These are phyloP conservation scores for Leptopilina boulardi DNA, from an alignment of 1,140 invertebrate species.

Conservation along the genomic window DNA sequence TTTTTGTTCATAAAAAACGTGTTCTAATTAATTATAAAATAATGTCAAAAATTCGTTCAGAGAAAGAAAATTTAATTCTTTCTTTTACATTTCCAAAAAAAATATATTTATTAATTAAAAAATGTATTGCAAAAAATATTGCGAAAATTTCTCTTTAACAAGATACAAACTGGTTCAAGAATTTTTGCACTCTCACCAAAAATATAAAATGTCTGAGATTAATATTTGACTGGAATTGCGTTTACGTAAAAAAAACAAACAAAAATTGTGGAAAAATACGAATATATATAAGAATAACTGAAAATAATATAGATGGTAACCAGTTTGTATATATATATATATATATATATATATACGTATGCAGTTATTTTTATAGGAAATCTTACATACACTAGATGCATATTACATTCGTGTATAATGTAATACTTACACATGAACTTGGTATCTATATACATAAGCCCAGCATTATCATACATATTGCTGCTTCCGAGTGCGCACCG, in stretches of 20 bases:
- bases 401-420: constrained; percentile 50
- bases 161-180: too few relatives aligned
- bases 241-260: not conserved
- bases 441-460: constrained; percentile 40
- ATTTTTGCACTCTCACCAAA: too few relatives aligned
- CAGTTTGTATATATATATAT: not conserved
- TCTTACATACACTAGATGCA: constrained; percentile 34
- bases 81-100: too few relatives aligned
- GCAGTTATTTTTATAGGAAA: constrained; percentile 23
- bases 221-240: too few relatives aligned
- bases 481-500: constrained; percentile 35
- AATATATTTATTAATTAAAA: too few relatives aligned
- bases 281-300: constrained; percentile 6
- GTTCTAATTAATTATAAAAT: too few relatives aligned
- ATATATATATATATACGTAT: not conserved
- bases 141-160: too few relatives aligned
- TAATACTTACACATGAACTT: constrained; percentile 21
- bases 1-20: too few relatives aligned
- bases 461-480: constrained; percentile 57
- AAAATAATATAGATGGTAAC: constrained; percentile 27
- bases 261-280: not conserved
- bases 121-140: too few relatives aligned
- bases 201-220: too few relatives aligned
- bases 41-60: too few relatives aligned
- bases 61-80: too few relatives aligned